phyloP scores from a whole-genome alignment of 1,140 invertebrate genomes.

The Brachionus plicatilis region DNA sequence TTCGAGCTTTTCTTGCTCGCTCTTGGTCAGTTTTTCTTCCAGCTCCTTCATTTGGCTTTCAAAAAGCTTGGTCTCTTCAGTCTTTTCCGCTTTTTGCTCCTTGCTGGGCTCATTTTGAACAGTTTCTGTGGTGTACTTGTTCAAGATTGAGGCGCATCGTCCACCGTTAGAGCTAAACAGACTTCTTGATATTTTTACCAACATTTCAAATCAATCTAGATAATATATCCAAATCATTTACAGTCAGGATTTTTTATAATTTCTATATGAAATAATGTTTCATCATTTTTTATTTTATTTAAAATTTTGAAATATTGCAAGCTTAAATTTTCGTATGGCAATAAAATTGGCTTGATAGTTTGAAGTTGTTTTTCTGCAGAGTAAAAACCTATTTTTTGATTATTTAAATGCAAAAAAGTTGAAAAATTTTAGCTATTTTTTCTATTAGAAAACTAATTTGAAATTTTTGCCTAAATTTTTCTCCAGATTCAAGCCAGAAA shows the following conservation, averaged over 20 bases:
- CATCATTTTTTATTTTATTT: not conserved
- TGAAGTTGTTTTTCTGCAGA: not conserved
- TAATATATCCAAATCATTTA: not conserved
- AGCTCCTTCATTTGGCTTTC: not conserved
- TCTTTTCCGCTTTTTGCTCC: not conserved
- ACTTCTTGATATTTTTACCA: not conserved
- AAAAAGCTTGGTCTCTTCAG: not conserved
- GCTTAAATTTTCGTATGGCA: not conserved
- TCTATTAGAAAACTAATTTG: too few species aligned
- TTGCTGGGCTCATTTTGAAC: not conserved
- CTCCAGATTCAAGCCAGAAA: too few species aligned
- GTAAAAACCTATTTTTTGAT: not conserved
- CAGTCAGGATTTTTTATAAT: not conserved
- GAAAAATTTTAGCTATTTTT: too few species aligned
- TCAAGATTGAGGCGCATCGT: not conserved
- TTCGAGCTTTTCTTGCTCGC: not conserved
- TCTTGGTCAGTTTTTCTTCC: not conserved
- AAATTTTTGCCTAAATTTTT: too few species aligned
- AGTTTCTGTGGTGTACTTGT: not conserved
- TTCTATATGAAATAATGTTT: constrained; percentile 18
- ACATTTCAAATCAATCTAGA: constrained; percentile 14
- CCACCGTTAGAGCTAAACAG: not conserved
- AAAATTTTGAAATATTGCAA: constrained; percentile 10
- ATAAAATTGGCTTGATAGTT: not conserved
- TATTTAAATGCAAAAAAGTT: not conserved